Conservation (phyloP, 2,797 vertebrate genomes). For the Hippoglossus hippoglossus region DNA sequence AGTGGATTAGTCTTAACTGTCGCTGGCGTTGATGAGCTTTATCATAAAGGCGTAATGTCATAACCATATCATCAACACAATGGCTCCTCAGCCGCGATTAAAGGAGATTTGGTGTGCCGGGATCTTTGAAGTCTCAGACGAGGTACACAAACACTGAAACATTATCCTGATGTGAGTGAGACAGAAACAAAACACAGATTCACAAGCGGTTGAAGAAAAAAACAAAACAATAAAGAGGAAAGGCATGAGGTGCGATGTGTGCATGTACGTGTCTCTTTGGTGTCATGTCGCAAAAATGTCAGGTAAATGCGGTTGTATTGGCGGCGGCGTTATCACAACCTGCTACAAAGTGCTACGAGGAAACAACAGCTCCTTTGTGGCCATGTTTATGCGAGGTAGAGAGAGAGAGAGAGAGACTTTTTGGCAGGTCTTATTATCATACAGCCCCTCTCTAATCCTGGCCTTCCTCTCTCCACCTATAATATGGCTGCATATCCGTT, state of each 20-base stretch:
- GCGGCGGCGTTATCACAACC: slow-evolving; percentile 49
- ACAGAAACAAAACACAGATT: slow-evolving; percentile 47
- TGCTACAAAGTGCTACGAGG: slow-evolving; percentile 36
- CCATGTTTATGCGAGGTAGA: slow-evolving; percentile 52
- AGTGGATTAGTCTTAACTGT: slow-evolving; percentile 80
- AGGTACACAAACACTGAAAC: slow-evolving; percentile 68
- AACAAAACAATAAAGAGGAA: slow-evolving; percentile 30
- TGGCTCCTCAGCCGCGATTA: slow-evolving; percentile 77
- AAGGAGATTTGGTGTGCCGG: slow-evolving; percentile 72
- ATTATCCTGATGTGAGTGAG: slow-evolving; percentile 60
- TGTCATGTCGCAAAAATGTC: slow-evolving; percentile 56
- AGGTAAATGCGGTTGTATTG: slow-evolving; percentile 27
- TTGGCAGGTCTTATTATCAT: slow-evolving; percentile 64
- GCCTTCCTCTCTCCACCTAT: slow-evolving; percentile 69
- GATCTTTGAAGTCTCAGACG: slow-evolving; percentile 79
- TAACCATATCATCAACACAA: slow-evolving; percentile 79
- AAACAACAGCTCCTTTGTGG: slow-evolving; percentile 72
- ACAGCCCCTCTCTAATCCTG: slow-evolving; percentile 64
- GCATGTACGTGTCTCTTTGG: slow-evolving; percentile 36
- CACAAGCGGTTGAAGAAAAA: slow-evolving; percentile 28
- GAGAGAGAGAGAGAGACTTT: slow-evolving; percentile 40
- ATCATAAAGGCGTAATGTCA: slow-evolving; percentile 78
- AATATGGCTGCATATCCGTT: slow-evolving; percentile 68
- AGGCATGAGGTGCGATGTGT: slow-evolving; percentile 38
- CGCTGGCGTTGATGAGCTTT: slow-evolving; percentile 77